Percentiles rank a stretch among this genome's conserved stretches.
These are phyloP conservation scores for Parazoanthus atlanticus DNA, from an alignment of 92 coral and sea anemone species.

Conservation along the genomic window DNA sequence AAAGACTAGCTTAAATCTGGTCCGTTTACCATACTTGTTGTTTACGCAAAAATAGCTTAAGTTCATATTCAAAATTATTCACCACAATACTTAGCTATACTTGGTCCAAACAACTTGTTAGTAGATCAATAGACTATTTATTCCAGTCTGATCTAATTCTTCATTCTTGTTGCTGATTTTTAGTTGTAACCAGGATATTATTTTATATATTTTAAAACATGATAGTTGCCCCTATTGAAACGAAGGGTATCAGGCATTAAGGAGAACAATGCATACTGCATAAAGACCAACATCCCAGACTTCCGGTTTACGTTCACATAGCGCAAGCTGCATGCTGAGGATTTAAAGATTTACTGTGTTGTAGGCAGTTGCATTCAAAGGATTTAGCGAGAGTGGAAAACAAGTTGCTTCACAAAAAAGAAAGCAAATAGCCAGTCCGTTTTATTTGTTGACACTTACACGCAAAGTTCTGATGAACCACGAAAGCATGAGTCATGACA, in stretches of 20 bases:
- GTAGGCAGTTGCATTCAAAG: not conserved
- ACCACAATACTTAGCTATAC: not conserved
- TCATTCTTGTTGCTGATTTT: too few species aligned
- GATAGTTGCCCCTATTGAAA: too few species aligned
- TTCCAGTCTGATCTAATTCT: too few species aligned
- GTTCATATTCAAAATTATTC: not conserved
- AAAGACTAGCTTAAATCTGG: not conserved
- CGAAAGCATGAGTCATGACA: not conserved
- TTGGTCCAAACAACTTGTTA: too few species aligned
- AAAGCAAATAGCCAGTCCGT: not conserved
- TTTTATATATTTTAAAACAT: too few species aligned
- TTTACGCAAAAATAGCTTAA: not conserved
- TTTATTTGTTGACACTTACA: not conserved
- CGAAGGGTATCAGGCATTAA: too few species aligned
- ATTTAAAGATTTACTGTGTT: not conserved
- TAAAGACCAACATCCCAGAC: too few species aligned
- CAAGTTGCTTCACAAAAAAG: not conserved
- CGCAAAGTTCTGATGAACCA: not conserved
- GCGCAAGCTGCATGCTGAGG: not conserved
- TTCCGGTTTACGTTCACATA: not conserved
- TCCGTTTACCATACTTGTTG: not conserved
- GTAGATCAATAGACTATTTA: too few species aligned
- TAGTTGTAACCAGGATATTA: too few species aligned
- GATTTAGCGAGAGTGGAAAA: conserved; percentile 2
- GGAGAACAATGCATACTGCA: too few species aligned